A percentile compares a stretch with the other conserved stretches of the same genome.
phyloP scores from a whole-genome alignment of 2,888 invertebrate species.

The Dinocampus coccinellae region DNA sequence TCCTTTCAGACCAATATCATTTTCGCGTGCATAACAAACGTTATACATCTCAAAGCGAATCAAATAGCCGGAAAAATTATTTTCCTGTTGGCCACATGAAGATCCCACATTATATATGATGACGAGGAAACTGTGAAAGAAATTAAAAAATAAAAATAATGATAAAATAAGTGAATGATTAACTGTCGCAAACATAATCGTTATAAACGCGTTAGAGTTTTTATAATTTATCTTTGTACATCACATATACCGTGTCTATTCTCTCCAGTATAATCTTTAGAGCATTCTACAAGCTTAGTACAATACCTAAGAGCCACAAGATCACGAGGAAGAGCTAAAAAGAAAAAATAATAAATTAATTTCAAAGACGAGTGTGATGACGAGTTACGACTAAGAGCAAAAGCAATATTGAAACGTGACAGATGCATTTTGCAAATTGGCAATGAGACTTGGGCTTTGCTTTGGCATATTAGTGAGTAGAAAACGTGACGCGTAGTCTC shows the following conservation, averaged over 20 bases:
- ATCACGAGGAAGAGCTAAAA: background rate
- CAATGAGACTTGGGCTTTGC: constrained; percentile 42
- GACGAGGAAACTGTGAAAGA: background rate
- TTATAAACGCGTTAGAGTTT: background rate
- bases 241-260: background rate
- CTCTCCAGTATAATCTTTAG: constrained; percentile 9
- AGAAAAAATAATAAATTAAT: background rate
- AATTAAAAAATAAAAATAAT: background rate
- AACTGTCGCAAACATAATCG: constrained; percentile 3
- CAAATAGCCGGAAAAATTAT: constrained; percentile 15
- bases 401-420: background rate
- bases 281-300: constrained; percentile 15
- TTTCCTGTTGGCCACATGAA: constrained; percentile 6
- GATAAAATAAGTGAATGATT: constrained; percentile 1
- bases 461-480: constrained; percentile 38
- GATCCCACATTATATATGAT: constrained; percentile 1
- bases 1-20: constrained; percentile 10
- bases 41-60: constrained; percentile 5
- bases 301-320: background rate
- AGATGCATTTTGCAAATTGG: constrained; percentile 25
- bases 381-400: background rate
- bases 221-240: background rate
- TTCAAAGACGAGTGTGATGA: background rate
- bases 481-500: constrained; percentile 39
- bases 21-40: constrained; percentile 21